Evolutionary conservation across 2,888 invertebrate genomes (phyloP), one percentile per base, ranked within the genome.

Genomic region (Xestia ashworthii): DNA sequence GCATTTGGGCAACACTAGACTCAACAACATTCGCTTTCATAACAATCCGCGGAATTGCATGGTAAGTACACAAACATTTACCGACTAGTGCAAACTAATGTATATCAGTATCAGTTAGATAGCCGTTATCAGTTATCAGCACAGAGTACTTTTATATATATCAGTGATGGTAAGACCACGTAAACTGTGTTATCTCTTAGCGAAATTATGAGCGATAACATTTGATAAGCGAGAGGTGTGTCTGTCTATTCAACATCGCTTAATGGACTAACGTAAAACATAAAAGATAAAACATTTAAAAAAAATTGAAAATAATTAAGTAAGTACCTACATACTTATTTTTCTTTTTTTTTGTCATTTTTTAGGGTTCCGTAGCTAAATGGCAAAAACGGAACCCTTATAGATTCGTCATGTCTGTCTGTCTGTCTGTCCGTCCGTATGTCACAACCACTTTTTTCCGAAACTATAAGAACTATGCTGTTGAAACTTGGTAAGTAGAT

Each of bases 181-280:
- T 84, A 73, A 78, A 70, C 78, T 38, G 60, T 74, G 41, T 70
- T 85, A 83, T 77, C 82, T 71, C 2, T 65, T 25, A 48, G 58
- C 53, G 50, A 66, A 62, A 65, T 69, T 62, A 77, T 38, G 60
- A 53, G 41, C 22, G 71, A 85, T 85, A 83, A 77, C 60, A 44
- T 71, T 55, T 68, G 73, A 76, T 77, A 83, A 75, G 58, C 12
- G 44, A 84, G 84, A 84, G 84, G 86, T 82, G 84, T 84, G 84
- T 84, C 83, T 55, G 41, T 60, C 55, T 81, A 69, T 55, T 55
- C n/a, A 44, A 62, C 11, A 48, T 38, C 12, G 41, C 25, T 8
- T 58, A 72, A 72, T 84, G 48, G 74, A 60, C 71, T 71, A 38
- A 32, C 14, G 16, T 19, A 12, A 74, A 74, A 81, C 32, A 4